Base-by-base conservation (phyloP, 2,888 invertebrate species). In the Lycia hirtaria region DNA sequence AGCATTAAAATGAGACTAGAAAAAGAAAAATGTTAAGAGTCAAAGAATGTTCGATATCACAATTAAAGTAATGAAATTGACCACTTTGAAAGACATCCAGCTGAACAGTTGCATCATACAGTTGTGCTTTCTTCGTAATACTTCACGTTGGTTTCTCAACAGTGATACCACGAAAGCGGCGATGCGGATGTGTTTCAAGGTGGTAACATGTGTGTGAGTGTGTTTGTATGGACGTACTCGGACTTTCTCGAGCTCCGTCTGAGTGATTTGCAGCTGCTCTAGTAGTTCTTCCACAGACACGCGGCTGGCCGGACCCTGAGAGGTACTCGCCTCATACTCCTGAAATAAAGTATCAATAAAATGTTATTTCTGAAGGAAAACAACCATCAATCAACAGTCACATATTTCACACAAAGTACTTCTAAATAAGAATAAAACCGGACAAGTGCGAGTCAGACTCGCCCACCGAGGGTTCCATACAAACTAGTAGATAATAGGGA, bases 201-300 rank as follows among this genome's bases (percentile, higher is more conserved):
- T 65, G 65, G 49, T 52, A 43, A 51, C 28, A 32, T 20, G 14
- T 35, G 28, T 20, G 57, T 52, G n/a, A 0, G 41, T 20, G 35
- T 30, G 48, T 15, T 19, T 30, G 26, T 33, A 40, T 48, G 28
- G 40, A 83, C 93, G 93, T 93, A 97, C 97, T 95, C 96, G 95
- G 80, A 97, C 94, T 88, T 96, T 97, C 85, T 97, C 97, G 85
- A 97, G 93, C 92, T 97, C 97, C 33, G 95, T 95, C 91, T 96
- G 96, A 22, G 97, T 97, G 68, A 96, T 95, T 88, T 96, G 96
- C 75, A 97, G 91, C 85, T 97, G 96, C 81, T 96, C 95, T 74
- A 97, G 92, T 72, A 97, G 92, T 83, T 97, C 96, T 72, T 96
- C 95, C 67, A 96, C 96, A 43, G 96, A 96, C 69, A 96, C 95